Evolutionary conservation across 1,140 invertebrate genomes (phyloP), one percentile per base, ranked within the genome.

Genomic region (Cataglyphis hispanica): DNA sequence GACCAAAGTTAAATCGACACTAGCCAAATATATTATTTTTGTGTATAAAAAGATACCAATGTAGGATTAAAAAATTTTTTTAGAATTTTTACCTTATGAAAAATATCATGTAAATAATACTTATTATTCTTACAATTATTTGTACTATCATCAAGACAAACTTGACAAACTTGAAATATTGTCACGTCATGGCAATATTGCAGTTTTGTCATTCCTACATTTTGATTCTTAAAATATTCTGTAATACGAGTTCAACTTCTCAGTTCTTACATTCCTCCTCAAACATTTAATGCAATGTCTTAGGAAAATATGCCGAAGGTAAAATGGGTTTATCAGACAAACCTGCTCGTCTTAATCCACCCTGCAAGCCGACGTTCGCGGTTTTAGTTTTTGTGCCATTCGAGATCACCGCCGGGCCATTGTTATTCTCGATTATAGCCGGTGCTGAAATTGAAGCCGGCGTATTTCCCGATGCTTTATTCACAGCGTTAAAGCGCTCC

Each of bases 281-380:
- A 10, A 22, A 8, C 58, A 64, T 61, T n/a, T 66, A 93, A 84
- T 94, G 93, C 61, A 92, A 89, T 56, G 93, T 91, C 86, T 94
- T 94, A 4, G 94, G 93, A 90, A 94, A 94, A 87, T 94, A 94
- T 19, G 94, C 91, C 4, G 94, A 94, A 67, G 93, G 94, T 69
- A 94, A 91, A 31, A 93, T 85, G 19, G 93, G 94, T 83, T 94
- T 94, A 53, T 94, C 93, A 8, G 89, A 72, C 27, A 93, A 75
- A 37, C 91, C 91, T n/a, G 91, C 91, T 58, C 94, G 88, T 85
- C 93, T 92, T 64, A 95, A 89, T 81, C 94, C 94, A 43, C 94
- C 92, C 64, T 94, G 94, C 84, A 93, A 87, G 6, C 90, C 78
- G 84, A 88, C 89, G 25, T 83, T 85, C 22, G 90, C 80, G 74